Conservation (phyloP, 1,140 invertebrate species). For the Epicauta chinensis region DNA sequence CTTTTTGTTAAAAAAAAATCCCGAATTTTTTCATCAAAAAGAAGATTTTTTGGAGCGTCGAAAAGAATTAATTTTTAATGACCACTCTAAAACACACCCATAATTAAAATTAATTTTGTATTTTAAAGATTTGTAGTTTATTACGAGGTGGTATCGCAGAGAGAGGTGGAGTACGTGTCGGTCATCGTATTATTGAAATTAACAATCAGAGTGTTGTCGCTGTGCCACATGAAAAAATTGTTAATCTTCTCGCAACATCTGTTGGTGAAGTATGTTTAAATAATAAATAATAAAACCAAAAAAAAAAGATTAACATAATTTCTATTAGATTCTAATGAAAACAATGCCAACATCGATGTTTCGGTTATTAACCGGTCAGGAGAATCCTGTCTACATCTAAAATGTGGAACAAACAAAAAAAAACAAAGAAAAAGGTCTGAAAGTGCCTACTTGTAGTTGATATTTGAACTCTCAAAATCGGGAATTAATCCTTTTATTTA, state of each 20-base stretch:
- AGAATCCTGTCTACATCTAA: slow-evolving; percentile 98
- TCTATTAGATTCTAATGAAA: slow-evolving; percentile 98
- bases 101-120: no score
- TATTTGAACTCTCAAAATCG: slow-evolving; percentile 35
- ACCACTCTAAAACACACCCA: slow-evolving; percentile 1
- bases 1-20: no score
- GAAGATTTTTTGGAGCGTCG: no score
- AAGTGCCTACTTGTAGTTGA: slow-evolving; percentile 45
- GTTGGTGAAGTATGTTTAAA: slow-evolving; percentile 84
- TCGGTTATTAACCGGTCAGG: slow-evolving; percentile 95
- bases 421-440: slow-evolving; percentile 31
- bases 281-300: no score
- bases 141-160: slow-evolving; percentile 97
- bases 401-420: slow-evolving; percentile 28
- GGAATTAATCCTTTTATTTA: slow-evolving; percentile 24
- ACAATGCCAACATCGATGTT: slow-evolving; percentile 99
- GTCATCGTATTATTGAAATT: slow-evolving; percentile 99
- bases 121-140: slow-evolving; percentile 88
- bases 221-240: slow-evolving; percentile 98
- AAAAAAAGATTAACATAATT: no score
- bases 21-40: no score
- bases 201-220: slow-evolving; percentile 99
- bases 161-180: slow-evolving; percentile 94
- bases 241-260: slow-evolving; percentile 95
- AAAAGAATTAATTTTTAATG: background rate